Base-by-base conservation (phyloP, 1,140 invertebrate species). In the Meloidogyne hapla region DNA sequence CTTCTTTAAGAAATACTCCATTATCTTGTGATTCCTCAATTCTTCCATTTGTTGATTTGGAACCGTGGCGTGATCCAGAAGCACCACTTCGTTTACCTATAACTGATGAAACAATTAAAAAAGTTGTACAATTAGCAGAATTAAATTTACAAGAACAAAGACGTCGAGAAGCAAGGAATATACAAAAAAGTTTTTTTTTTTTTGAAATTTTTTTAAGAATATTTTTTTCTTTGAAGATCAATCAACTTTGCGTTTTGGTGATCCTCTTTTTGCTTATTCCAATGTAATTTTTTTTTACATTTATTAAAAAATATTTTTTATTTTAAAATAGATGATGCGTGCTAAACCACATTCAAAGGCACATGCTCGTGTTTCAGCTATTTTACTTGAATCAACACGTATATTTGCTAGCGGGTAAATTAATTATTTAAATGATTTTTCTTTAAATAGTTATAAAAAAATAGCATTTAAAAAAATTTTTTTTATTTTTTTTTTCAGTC, bases 221-320 rank as follows among this genome's bases (percentile, higher is more conserved):
- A 42, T 21, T 40, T 65, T 40, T 28, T 33, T 4, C 62, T 25
- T 65, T 81, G 42, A 40, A 83, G 83, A 83, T 66, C 81, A 83
- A 63, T 18, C 40, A 8, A 18, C 33, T 33, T 82, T 83, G 64
- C 63, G 75, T 21, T 26, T 66, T 33, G 83, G 83, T 23, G 83
- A 83, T 71, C 82, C 83, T 23, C 69, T 85, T 21, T 82, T 81
- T 42, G 74, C 79, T n/a, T 83, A 85, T 61, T 56, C 71, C 13
- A 73, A 73, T 33, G 64, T 73, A 33, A 2, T 28, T 13, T 15
- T 15, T 33, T 42, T 33, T 33, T 15, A 4, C 13, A 26, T 69
- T 69, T 21, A 33, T 13, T 13, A 64, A 6, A 48, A 64, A 70
- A 21, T 40, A 0, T 21, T 28, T 72, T 65, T 72, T 70, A 21